phyloP scores from a whole-genome alignment of 2,113 vertebrate genomes.

The Erythrocercus mccallii region DNA sequence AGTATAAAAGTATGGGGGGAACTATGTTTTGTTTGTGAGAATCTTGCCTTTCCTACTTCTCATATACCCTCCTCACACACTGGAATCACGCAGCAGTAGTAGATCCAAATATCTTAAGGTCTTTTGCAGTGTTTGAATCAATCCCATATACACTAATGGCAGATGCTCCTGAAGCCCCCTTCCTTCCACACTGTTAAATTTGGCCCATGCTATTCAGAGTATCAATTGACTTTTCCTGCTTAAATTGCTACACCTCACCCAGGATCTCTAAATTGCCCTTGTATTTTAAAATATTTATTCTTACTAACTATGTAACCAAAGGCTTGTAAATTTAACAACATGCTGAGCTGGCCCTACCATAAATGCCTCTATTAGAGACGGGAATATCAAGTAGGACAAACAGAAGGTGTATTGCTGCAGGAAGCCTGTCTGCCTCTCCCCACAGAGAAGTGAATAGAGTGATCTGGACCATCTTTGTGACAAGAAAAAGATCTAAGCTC shows the following conservation, averaged over 20 bases:
- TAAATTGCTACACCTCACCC: not conserved
- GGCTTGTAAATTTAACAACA: not conserved
- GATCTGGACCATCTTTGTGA: not conserved
- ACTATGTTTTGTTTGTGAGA: not conserved
- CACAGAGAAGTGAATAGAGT: not conserved
- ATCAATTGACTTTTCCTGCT: not conserved
- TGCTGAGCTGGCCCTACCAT: not conserved
- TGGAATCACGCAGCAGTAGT: not conserved
- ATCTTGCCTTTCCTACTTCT: not conserved
- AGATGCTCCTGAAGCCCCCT: not conserved
- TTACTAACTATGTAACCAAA: not conserved
- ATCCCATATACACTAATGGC: not conserved
- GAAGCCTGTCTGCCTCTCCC: not conserved
- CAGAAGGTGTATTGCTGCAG: not conserved
- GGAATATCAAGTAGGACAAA: not conserved
- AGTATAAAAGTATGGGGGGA: not conserved
- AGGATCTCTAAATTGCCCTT: not conserved
- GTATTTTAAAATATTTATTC: not conserved
- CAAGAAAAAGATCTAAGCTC: not conserved
- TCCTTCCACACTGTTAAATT: not conserved
- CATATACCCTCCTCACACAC: not conserved
- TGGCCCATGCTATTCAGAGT: not conserved
- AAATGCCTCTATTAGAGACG: not conserved
- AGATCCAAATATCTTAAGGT: not conserved
- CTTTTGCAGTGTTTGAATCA: not conserved